phyloP scores from a whole-genome alignment of 2,888 invertebrate genomes.

The Synergus itoensis region DNA sequence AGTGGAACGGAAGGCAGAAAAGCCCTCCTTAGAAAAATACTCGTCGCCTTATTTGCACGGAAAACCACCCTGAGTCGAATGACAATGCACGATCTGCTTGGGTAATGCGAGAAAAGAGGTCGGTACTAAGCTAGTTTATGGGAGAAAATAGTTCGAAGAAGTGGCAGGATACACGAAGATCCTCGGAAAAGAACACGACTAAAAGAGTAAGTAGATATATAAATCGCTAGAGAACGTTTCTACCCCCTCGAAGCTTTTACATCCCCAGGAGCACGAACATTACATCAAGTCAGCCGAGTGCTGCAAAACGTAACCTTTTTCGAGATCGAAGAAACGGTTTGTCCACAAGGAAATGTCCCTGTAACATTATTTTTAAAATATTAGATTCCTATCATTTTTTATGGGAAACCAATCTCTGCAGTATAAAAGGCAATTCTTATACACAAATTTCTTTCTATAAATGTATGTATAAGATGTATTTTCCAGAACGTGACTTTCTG shows the following conservation, averaged over 20 bases:
- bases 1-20: conserved; percentile 5
- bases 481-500: no score
- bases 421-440: background rate
- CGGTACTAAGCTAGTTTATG: conserved; percentile 27
- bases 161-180: conserved; percentile 12
- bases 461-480: no score
- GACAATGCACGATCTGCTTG: conserved; percentile 37
- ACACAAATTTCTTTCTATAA: no score
- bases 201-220: conserved; percentile 26
- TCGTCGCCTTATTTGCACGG: conserved; percentile 24
- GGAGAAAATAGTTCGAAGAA: conserved; percentile 1
- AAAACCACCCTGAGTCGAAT: conserved; percentile 28
- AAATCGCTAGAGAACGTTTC: conserved; percentile 22
- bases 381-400: background rate
- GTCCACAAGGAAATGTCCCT: background rate
- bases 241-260: conserved; percentile 2
- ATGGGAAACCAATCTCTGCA: background rate
- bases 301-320: conserved; percentile 8
- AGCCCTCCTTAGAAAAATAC: background rate
- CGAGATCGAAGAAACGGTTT: background rate
- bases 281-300: background rate
- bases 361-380: background rate
- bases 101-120: conserved; percentile 18
- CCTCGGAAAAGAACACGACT: conserved; percentile 14
- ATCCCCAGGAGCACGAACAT: background rate